phyloP scores from a whole-genome alignment of 2,797 vertebrate species.

The Glyptemys insculpta region DNA sequence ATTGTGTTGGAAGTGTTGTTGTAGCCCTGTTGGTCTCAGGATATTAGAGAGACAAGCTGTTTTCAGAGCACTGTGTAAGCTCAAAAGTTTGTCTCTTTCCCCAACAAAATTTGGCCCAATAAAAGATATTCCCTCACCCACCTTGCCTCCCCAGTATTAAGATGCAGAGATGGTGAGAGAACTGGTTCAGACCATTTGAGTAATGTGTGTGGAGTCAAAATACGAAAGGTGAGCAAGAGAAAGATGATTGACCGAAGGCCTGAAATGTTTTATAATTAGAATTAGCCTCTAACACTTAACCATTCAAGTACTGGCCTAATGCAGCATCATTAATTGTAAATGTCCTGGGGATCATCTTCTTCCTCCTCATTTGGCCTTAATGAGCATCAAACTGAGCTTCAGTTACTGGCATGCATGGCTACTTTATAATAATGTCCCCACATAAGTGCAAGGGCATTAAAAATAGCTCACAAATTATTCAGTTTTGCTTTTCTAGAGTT shows the following conservation, averaged over 20 bases:
- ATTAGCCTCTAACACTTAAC: constrained; percentile 30
- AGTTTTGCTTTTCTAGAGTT: not conserved
- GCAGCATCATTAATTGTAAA: constrained; percentile 53
- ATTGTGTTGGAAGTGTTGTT: not conserved
- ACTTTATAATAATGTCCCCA: constrained; percentile 24
- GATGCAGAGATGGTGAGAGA: fast-evolving
- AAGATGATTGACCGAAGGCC: constrained; percentile 52
- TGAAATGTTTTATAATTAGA: constrained; percentile 65
- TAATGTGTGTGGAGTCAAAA: constrained; percentile 24
- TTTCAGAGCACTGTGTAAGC: not conserved
- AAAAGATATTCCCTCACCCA: not conserved
- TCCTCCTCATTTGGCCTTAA: constrained; percentile 61
- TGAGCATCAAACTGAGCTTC: constrained; percentile 2
- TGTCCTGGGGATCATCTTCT: constrained; percentile 22
- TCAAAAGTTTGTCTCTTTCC: not conserved
- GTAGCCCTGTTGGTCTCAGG: not conserved
- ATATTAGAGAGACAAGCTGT: not conserved
- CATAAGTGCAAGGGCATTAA: not conserved
- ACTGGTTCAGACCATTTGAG: not conserved
- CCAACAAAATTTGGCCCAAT: not conserved
- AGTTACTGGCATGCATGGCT: constrained; percentile 34
- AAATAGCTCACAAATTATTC: constrained; percentile 37
- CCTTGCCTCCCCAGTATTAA: fast-evolving
- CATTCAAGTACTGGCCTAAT: constrained; percentile 27
- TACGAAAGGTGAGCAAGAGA: constrained; percentile 24